Base-by-base conservation (phyloP, 2,888 invertebrate species). In the Azorinus chamasolen region DNA sequence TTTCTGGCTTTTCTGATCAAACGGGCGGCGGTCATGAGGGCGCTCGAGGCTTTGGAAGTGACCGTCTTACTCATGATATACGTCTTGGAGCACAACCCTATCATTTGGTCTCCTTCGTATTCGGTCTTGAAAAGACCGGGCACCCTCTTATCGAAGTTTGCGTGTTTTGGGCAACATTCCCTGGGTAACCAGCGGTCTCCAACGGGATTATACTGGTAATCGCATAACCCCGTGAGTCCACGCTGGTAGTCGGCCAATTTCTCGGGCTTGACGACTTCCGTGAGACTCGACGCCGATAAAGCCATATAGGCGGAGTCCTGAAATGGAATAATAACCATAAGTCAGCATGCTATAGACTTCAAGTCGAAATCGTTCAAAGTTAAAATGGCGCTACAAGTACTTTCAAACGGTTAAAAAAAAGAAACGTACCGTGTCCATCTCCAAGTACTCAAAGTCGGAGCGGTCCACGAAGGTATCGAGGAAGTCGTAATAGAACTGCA, bases 81-180 rank as follows among this genome's bases (percentile, higher is more conserved):
- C 27, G 53, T 53, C 16, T 53, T 53, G 10, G 25, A 25, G 16
- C 53, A 53, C 4, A 24, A 6, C 8, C 25, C 27, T 24, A 27
- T 5, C 24, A 53, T 53, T n/a, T n/a, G 14, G 41, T 50, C 53
- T 8, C 50, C 61, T 6, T n/a, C 20, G 0, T 32, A 32, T 18
- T 61, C 61, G 20, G 24, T 48, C 51, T 73, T 66, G 41, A 66
- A 73, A 8, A 66, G 55, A 48, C 66, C 65, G 8, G 61, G 66
- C 10, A 27, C 43, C 55, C 66, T 37, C 48, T 61, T 61, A 37
- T 73, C 73, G 25, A 16, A 73, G 32, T 48, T 54, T 10, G 68
- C 57, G 63, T 74, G 74, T 24, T 68, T 74, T 6, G 16, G 20
- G 53, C 66, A 73, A 20, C 73, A 73, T 66, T 53, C 43, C 25